Base-by-base conservation (phyloP, 2,888 invertebrate species). In the Philereme transversata region DNA sequence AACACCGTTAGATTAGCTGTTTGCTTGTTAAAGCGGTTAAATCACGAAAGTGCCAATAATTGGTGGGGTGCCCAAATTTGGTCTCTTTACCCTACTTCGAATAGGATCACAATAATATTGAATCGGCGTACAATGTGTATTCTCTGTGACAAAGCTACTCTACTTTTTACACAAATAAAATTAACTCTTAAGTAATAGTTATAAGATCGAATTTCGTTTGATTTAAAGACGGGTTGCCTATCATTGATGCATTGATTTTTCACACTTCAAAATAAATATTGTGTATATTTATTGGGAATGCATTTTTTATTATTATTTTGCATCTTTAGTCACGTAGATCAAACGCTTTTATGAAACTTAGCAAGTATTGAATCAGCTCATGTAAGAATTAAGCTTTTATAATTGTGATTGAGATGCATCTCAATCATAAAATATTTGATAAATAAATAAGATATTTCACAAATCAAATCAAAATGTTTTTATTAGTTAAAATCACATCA, bases 201-300 rank as follows among this genome's bases (percentile, higher is more conserved):
- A 54, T 61, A 7, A 43, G 51, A 41, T 57, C 52, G 36, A 10
- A 22, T 59, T 55, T 63, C 5, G 38, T 6, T 35, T 50, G 55
- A 22, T 33, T 11, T 6, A 49, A 38, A 50, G 36, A 6, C 34
- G 53, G 62, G 68, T 74, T 72, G 70, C 57, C 67, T 71, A 40
- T 5, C 71, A 69, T 75, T 77, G 74, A 75, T 72, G 70, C 72
- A 72, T 77, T 77, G 77, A 76, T 10, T 74, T 81, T 80, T 82
- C 77, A 82, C 83, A 82, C 83, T 79, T 77, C 60, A 72, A 69
- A 75, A 74, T 72, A 74, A 62, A 54, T 57, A 54, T 50, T 62
- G 46, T 54, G 50, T 38, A 7, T 40, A 45, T 56, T 41, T 46
- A 65, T 22, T 22, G 3, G 3, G 22, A 22, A 22, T 22, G 22